Base-by-base conservation (phyloP, 2,113 vertebrate genomes). In the Sorex fumeus region DNA sequence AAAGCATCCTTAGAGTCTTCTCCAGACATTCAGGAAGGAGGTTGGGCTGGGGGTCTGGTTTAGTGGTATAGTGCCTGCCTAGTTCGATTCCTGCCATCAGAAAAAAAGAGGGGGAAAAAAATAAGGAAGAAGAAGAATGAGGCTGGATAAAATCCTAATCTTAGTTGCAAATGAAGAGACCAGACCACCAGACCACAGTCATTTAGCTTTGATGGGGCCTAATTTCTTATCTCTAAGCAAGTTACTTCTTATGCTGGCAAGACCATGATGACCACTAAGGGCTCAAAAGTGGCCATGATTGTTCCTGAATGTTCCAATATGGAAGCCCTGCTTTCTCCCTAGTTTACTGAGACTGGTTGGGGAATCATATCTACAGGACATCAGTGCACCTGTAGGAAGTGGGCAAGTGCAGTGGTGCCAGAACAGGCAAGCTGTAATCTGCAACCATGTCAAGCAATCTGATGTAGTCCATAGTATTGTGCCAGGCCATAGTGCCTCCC, bases 101-200 rank as follows among this genome's bases (percentile, higher is more conserved):
- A 19, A 53, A 53, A 53, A 53, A 53, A 53, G 18, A 16, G 4
- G 15, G 7, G 7, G 7, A 40, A 40, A 40, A 40, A 3, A 40
- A 40, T 4, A 7, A 40, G 7, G 40, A 40, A 40, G 40, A 40
- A 40, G 40, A 28, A 27, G 71, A 89, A 91, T 70, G 70, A 75
- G 50, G 25, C 28, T 64, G 77, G 64, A 81, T 84, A 81, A 87
- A 60, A 86, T 64, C 64, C 40, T 80, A 82, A 84, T 72, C 47
- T 8, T 91, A 6, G 81, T 84, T 95, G 79, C 76, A 81, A 87
- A 78, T 87, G 60, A 84, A 76, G 70, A 69, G 60, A 79, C 28
- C 45, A 60, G 15, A 60, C 27, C 57, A 79, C 28, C 45, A 60
- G 15, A 60, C 27, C 57, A 62, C 64, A 47, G 57, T 40, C 40